Evolutionary conservation across 2,113 vertebrate genomes (phyloP), one percentile per base, ranked within the genome.

Genomic region (Cyanoderma ruficeps): DNA sequence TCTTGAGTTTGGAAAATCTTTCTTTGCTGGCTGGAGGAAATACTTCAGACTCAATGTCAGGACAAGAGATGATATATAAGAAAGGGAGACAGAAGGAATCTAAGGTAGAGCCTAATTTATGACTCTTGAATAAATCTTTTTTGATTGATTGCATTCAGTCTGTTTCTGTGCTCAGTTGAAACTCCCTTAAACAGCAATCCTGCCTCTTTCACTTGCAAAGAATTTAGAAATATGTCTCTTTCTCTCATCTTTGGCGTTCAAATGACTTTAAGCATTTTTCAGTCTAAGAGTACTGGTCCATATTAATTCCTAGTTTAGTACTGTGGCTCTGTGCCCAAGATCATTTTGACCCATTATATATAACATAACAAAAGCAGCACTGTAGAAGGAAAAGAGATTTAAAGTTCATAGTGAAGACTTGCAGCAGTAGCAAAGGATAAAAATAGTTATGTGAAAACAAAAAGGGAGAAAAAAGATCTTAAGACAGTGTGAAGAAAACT

Each of bases 1-100:
- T 97, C 98, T 98, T 97, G 95, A 98, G 97, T 97, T 97, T 97
- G 94, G 96, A 97, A 98, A 95, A 95, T 94, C 92, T 96, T 94
- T 98, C 97, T 96, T 97, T 97, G 81, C 94, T 88, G 67, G 72
- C 89, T 93, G 93, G 96, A 97, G 97, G 97, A 97, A 98, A 97
- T 97, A 97, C 97, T 98, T 97, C 93, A 98, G 97, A 96, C 92
- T 87, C 90, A 97, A 94, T 97, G 98, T 97, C 95, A 93, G 87
- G 95, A 96, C 85, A 96, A 96, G 96, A 97, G 93, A 97, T 95
- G 96, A 94, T 94, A 94, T 93, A 94, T 89, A 97, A 97, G 96
- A 97, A 93, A 94, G 64, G 70, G 83, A 97, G 96, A 97, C 14
- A 64, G 95, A 96, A 97, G 83, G 90, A 95, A 92, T 97, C 79